Evolutionary conservation across 2,113 vertebrate genomes (phyloP).

Genomic region (Lophius piscatorius): DNA sequence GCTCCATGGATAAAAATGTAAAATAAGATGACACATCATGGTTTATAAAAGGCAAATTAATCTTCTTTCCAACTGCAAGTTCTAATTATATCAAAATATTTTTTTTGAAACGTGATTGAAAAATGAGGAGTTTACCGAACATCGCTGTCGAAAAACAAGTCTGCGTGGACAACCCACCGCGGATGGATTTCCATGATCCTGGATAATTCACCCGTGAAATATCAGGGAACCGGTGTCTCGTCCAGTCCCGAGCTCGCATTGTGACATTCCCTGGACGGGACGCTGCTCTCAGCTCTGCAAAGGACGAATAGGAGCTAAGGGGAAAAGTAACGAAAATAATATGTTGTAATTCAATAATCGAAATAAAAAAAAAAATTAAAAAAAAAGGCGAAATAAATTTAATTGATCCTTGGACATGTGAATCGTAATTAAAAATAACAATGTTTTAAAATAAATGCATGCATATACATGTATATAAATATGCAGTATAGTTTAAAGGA

Average conservation of each 20-base stretch:
- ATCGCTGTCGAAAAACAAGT: neutral
- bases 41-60: neutral
- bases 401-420: neutral
- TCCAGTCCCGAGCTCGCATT: conserved; percentile 24
- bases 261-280: conserved; percentile 34
- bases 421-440: conserved; percentile 3
- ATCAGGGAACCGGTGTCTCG: conserved; percentile 29
- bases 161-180: conserved; percentile 3
- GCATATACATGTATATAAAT: neutral
- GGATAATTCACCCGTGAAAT: conserved; percentile 34
- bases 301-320: conserved; percentile 15
- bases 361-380: neutral
- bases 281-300: conserved; percentile 40
- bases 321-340: conserved; percentile 7
- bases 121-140: neutral
- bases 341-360: neutral
- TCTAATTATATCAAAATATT: neutral
- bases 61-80: too few relatives aligned
- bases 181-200: conserved; percentile 58
- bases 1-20: conserved; percentile 8
- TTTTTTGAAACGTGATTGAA: neutral
- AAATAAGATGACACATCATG: neutral
- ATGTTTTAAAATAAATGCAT: neutral
- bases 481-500: neutral
- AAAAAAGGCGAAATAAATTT: neutral